Evolutionary conservation across 2,113 vertebrate genomes (phyloP), one percentile per base, ranked within the genome.

Genomic region (Mormoops blainvillei): DNA sequence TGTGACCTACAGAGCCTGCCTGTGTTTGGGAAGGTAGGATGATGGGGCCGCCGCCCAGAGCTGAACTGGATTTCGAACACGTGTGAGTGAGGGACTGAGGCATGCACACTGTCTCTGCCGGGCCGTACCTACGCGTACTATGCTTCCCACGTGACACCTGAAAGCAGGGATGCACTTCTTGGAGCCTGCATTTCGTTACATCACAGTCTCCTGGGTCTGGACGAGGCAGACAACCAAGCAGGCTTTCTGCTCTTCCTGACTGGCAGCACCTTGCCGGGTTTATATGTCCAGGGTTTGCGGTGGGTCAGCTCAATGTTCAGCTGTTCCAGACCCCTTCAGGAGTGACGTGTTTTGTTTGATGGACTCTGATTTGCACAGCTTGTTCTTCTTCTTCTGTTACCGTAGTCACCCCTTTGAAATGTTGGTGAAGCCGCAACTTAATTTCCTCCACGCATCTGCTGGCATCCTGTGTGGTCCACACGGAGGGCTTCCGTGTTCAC

Each of bases 201-300:
- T 10, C 63, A 19, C 10, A 0, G 24, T 13, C 14, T n/a, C n/a
- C n/a, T n/a, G n/a, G n/a, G n/a, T 14, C 50, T 19, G 9, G 45
- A 22, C 26, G 48, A 41, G 26, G 28, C 63, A 6, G 45, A 45
- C 80, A 20, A 22, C 63, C 16, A 28, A 41, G 11, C 38, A 14
- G 6, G 4, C 20, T 1, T n/a, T 36, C 22, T 12, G 1, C 26
- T 20, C 48, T 56, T 4, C 6, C 16, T 31, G 63, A 87, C 50
- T 0, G 4, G 19, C 24, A 20, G 0, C 43, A 13, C 14, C 41
- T 11, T 1, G 4, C 7, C n/a, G n/a, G 0, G 2, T 24, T 41
- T 10, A 10, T 26, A 13, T 10, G 4, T 48, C 22, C 31, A 38
- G 58, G 54, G 11, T 81, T 48, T 15, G 38, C 14, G 0, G 0